Conservation (phyloP, 2,113 vertebrate species). For the Picathartes gymnocephalus region DNA sequence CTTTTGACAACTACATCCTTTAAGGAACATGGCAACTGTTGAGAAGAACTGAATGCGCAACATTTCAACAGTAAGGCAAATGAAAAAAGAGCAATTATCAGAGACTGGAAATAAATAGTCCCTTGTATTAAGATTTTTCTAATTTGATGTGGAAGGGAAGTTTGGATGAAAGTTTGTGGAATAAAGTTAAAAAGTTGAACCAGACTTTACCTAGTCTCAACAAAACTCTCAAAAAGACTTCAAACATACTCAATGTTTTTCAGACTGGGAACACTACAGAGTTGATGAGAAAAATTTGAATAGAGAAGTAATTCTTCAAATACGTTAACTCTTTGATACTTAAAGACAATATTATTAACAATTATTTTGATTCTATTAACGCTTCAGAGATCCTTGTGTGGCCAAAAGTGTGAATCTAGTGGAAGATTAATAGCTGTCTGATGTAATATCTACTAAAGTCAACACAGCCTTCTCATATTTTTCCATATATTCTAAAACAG, state of each 20-base stretch:
- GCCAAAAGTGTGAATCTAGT: not conserved
- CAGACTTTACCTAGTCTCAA: not conserved
- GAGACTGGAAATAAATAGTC: not conserved
- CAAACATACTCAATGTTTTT: not conserved
- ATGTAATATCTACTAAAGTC: not conserved
- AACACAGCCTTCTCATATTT: not conserved
- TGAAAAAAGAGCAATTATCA: not conserved
- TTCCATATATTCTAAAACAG: not conserved
- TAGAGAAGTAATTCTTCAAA: not conserved
- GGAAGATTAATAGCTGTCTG: not conserved
- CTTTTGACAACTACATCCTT: not conserved
- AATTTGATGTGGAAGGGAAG: fast-evolving
- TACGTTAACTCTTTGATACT: not conserved
- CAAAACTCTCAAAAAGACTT: not conserved
- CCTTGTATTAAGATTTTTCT: not conserved
- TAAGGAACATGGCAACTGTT: not conserved
- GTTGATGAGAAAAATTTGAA: not conserved
- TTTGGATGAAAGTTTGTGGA: not conserved
- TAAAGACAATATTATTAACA: not conserved
- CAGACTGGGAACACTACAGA: not conserved
- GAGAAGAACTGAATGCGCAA: not conserved
- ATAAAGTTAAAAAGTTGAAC: not conserved
- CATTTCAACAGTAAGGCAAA: not conserved
- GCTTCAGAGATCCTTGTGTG: not conserved
- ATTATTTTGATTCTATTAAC: not conserved